Evolutionary conservation across 2,888 invertebrate genomes (phyloP), one percentile per base, ranked within the genome.

Genomic region (Sussaba pulchella): DNA sequence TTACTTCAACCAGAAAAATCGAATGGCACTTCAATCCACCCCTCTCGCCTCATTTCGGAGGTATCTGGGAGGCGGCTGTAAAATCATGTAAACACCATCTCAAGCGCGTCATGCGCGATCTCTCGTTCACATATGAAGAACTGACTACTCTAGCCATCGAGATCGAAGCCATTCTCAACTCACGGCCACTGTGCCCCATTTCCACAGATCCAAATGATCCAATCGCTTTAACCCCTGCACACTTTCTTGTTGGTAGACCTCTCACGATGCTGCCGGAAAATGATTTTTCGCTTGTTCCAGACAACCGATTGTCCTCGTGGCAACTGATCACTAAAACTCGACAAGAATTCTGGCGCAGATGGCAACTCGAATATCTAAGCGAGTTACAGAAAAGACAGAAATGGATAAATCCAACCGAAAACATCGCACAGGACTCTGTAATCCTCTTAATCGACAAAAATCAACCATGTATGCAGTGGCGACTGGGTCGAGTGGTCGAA

Each of bases 341-440:
- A 2, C 85, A 87, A 21, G 82, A 85, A 26, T 86, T 82, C 17
- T 88, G 78, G 88, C 85, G 78, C 24, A 78, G 76, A 36, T 88
- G 85, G 83, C 77, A 80, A 36, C 73, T 76, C 80, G 88, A 86
- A 59, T 88, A 87, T 45, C 75, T 88, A 1, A 64, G 61, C 36
- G 82, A 83, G 9, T 82, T 89, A 0, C 88, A 59, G n/a, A 81
- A 83, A 50, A 52, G 88, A 19, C 80, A 83, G 6, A 87, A 89
- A 78, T 88, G 87, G 88, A 63, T 64, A 3, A 63, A 64, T 1
- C 36, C 77, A 0, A 59, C 12, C 19, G 59, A 50, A 1, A 75
- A 78, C 2, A 52, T 85, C n/a, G 45, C 52, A 21, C 47, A 63
- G 3, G 81, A 83, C 39, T 47, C 79, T 10, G 45, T 88, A 0